These are phyloP conservation scores for Spicauda simplicius DNA, from an alignment of 2,888 invertebrate species.

Conservation along the genomic window DNA sequence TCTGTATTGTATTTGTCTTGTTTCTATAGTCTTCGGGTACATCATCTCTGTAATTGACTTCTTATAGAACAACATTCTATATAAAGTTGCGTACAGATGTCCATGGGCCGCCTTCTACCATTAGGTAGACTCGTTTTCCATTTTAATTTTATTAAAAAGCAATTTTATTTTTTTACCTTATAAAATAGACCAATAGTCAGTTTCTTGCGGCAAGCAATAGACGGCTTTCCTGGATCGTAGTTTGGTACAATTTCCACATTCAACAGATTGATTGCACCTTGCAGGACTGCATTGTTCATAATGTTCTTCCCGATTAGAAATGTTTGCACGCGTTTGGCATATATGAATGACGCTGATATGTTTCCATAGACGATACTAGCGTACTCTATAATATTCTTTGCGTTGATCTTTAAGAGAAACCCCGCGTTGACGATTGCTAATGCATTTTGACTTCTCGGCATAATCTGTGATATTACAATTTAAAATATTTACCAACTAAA, in stretches of 20 bases:
- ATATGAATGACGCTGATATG: slow-evolving; percentile 82
- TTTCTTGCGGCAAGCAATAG: slow-evolving; percentile 87
- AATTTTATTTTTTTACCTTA: slow-evolving; percentile 86
- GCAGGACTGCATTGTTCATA: slow-evolving; percentile 67
- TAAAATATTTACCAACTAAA: no score
- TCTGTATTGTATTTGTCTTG: no score
- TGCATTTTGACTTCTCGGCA: slow-evolving; percentile 90
- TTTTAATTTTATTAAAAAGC: no score
- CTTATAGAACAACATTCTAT: no score
- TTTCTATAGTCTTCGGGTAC: no score
- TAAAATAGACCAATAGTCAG: slow-evolving; percentile 91
- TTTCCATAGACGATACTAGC: slow-evolving; percentile 88
- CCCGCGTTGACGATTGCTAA: slow-evolving; percentile 91
- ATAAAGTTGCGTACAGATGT: no score
- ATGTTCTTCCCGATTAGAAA: slow-evolving; percentile 74
- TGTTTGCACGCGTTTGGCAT: slow-evolving; percentile 85
- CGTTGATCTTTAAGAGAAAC: slow-evolving; percentile 84
- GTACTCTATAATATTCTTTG: slow-evolving; percentile 53
- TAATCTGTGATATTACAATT: slow-evolving; percentile 87
- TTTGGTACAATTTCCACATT: slow-evolving; percentile 87
- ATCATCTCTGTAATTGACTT: no score
- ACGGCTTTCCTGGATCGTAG: slow-evolving; percentile 86
- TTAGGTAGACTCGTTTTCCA: no score
- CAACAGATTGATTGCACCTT: slow-evolving; percentile 80
- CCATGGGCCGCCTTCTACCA: no score